Conservation (phyloP, 2,797 vertebrate genomes). For the Sebastes aleutianus region DNA sequence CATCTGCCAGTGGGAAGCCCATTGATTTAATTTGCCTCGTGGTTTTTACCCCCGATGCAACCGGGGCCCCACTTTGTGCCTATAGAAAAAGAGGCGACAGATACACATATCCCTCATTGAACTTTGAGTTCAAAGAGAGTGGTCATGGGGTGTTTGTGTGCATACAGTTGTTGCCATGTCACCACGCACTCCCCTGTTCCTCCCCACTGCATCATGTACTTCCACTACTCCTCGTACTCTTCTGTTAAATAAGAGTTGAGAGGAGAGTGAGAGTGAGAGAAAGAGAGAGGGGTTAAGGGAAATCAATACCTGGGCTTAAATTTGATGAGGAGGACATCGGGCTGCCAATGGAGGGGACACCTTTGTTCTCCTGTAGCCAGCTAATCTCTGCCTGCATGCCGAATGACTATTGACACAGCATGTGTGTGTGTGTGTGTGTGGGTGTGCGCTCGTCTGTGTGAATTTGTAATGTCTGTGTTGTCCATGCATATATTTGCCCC, state of each 20-base stretch:
- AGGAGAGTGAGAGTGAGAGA: neutral
- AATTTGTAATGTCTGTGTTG: constrained; percentile 48
- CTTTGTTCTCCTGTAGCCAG: constrained; percentile 90
- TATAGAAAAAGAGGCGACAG: constrained; percentile 76
- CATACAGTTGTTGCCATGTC: constrained; percentile 41
- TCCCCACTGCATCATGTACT: constrained; percentile 5
- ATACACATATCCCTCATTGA: constrained; percentile 77
- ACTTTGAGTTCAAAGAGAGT: constrained; percentile 65
- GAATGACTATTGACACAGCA: constrained; percentile 91
- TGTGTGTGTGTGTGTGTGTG: constrained; percentile 5
- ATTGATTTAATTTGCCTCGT: constrained; percentile 99
- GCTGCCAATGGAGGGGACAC: constrained; percentile 81
- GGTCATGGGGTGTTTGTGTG: constrained; percentile 42
- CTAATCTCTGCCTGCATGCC: constrained; percentile 84
- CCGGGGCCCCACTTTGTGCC: constrained; percentile 86
- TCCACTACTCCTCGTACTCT: constrained; percentile 72
- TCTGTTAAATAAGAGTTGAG: constrained; percentile 76
- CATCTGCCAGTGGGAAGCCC: constrained; percentile 98
- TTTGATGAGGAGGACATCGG: constrained; percentile 88
- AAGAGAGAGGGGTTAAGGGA: constrained; percentile 43
- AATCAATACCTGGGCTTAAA: constrained; percentile 90
- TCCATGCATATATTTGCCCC: constrained; percentile 40
- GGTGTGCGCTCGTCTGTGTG: constrained; percentile 14
- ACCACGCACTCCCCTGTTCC: constrained; percentile 1
- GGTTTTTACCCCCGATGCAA: constrained; percentile 77